Base-by-base conservation (phyloP, 2,797 vertebrate species). In the Urophycis tenuis region DNA sequence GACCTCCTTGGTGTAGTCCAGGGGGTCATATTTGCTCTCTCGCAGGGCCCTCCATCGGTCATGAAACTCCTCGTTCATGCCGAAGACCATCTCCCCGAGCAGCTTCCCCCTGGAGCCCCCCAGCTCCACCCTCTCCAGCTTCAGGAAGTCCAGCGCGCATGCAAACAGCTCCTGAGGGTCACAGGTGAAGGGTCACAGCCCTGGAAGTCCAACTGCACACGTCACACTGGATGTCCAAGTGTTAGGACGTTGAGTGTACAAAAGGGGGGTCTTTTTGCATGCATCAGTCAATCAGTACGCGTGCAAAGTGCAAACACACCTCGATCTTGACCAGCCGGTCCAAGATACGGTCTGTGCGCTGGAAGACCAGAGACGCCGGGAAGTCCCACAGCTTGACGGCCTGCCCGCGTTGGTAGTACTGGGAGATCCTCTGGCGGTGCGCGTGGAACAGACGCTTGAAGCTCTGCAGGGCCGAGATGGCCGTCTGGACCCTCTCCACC, bases 21-120 rank as follows among this genome's bases (percentile, higher is more conserved):
- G 80, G 0, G 90, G 91, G 80, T 90, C 89, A 6, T 92, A 89
- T 92, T 95, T 94, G 88, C 92, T 94, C 89, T 95, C 92, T 81
- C 91, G 84, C 6, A 93, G 87, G 74, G 89, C 79, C 72, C 93
- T 92, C 91, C 92, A 93, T 77, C 77, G 86, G 82, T 93, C 92
- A 32, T 89, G 89, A 87, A 95, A 93, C 81, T 93, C 91, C 77
- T 95, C 91, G 10, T 82, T 93, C 86, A 91, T 91, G 73, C 81
- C 81, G 74, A 91, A 88, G 77, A 92, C 85, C 89, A 93, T 91
- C 78, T 93, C 91, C 71, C 85, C 90, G 69, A 93, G 86, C 73
- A 90, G 87, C 85, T 93, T 93, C 77, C 91, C 92, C 85, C 88
- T 89, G 49, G 89, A 90, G 25, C 89, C 93, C 15, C 90, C 91